These are phyloP conservation scores for Coregonus sp. DNA, from an alignment of 2,797 vertebrate genomes.

Conservation along the genomic window DNA sequence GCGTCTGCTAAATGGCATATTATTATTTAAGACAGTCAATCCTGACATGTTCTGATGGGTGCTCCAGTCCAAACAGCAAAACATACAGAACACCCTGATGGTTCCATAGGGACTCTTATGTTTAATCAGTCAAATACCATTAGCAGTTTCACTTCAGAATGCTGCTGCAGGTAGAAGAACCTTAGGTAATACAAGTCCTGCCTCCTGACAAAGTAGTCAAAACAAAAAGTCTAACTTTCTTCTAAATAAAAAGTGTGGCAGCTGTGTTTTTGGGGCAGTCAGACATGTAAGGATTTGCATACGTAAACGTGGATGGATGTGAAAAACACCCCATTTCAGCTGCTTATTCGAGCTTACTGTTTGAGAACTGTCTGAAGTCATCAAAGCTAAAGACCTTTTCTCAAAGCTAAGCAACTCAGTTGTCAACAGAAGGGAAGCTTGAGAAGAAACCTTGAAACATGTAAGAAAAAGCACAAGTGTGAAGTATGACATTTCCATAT, in stretches of 20 bases:
- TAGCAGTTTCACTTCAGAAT: not conserved
- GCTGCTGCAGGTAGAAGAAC: not conserved
- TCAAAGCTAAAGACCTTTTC: slow-evolving; percentile 8
- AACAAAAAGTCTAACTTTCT: not conserved
- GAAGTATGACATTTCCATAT: not conserved
- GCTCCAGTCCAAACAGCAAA: not conserved
- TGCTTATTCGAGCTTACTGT: slow-evolving; percentile 6
- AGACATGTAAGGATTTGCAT: not conserved
- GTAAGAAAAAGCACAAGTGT: slow-evolving; percentile 1
- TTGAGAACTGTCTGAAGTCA: slow-evolving; percentile 4
- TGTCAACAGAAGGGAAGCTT: not conserved
- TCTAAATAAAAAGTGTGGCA: not conserved
- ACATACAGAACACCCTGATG: not conserved
- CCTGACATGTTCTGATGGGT: not conserved
- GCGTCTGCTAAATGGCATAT: too few species aligned
- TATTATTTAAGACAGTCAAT: not conserved
- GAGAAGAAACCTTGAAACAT: slow-evolving; percentile 1
- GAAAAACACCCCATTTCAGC: slow-evolving; percentile 1
- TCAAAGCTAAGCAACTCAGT: not conserved
- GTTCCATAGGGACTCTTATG: not conserved
- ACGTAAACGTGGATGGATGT: not conserved
- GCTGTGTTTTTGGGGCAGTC: not conserved
- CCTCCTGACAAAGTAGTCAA: not conserved
- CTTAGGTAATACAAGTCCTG: not conserved
- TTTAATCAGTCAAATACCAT: not conserved